Conservation (phyloP, 1,140 invertebrate genomes). For the Hestina assimilis region DNA sequence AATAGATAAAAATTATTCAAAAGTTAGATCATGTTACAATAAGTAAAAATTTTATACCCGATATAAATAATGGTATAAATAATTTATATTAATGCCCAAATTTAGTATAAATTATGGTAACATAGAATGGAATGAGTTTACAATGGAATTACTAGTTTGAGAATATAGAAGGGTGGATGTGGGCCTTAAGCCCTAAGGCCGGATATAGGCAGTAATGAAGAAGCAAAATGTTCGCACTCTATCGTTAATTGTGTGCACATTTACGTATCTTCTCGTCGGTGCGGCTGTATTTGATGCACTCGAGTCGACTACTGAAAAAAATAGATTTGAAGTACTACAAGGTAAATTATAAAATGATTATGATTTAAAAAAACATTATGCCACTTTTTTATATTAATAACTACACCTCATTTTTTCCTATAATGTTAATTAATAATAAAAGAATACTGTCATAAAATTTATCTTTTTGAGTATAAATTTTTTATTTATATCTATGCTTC, state of each 20-base stretch:
- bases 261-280: slow-evolving; percentile 98
- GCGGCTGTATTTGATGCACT: slow-evolving; percentile 99
- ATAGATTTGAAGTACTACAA: slow-evolving; percentile 90
- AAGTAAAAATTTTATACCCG: slow-evolving; percentile 12
- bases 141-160: slow-evolving; percentile 44
- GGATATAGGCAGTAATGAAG: slow-evolving; percentile 84
- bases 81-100: not conserved
- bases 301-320: slow-evolving; percentile 95
- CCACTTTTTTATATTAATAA: no score
- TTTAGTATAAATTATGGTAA: slow-evolving; percentile 27
- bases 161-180: slow-evolving; percentile 40
- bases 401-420: no score
- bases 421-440: no score
- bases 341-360: slow-evolving; percentile 73
- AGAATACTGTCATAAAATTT: no score
- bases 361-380: no score
- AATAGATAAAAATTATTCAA: not conserved
- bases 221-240: slow-evolving; percentile 99
- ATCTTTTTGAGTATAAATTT: no score
- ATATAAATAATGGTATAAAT: not conserved
- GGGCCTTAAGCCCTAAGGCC: slow-evolving; percentile 64
- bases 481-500: no score
- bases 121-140: slow-evolving; percentile 29
- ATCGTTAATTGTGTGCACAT: slow-evolving; percentile 98
- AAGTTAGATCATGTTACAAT: slow-evolving; percentile 5